Percentiles rank a stretch among this genome's conserved stretches.
These are phyloP conservation scores for Caiman crocodilus DNA, from an alignment of 2,797 vertebrate genomes.

Conservation along the genomic window DNA sequence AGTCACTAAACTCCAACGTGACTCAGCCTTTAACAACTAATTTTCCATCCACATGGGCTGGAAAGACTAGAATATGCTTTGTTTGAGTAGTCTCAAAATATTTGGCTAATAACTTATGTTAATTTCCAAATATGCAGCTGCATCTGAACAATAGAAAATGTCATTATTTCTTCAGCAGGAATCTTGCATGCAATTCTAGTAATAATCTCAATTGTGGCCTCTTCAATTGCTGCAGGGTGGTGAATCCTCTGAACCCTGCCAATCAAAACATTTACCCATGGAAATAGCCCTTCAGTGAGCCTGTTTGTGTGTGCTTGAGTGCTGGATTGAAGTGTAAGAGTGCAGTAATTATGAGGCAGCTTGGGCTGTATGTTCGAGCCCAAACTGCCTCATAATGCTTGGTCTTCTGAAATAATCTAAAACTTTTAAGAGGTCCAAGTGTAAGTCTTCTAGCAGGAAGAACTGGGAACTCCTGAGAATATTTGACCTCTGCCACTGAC, in stretches of 20 bases:
- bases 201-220: background rate
- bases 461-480: background rate
- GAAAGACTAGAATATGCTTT: background rate
- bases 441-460: background rate
- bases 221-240: background rate
- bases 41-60: background rate
- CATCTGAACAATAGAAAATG: background rate
- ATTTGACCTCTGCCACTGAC: background rate
- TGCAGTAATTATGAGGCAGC: no score
- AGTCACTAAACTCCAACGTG: background rate
- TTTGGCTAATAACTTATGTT: background rate
- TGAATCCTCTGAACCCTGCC: background rate
- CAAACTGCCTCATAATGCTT: background rate
- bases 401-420: background rate
- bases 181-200: background rate
- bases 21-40: background rate
- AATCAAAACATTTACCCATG: no score
- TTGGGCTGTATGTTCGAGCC: background rate
- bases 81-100: background rate
- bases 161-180: background rate
- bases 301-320: no score
- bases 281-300: no score
- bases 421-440: background rate
- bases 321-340: no score
- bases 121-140: background rate